Base-by-base conservation (phyloP, 2,888 invertebrate genomes). In the Thereva unica region DNA sequence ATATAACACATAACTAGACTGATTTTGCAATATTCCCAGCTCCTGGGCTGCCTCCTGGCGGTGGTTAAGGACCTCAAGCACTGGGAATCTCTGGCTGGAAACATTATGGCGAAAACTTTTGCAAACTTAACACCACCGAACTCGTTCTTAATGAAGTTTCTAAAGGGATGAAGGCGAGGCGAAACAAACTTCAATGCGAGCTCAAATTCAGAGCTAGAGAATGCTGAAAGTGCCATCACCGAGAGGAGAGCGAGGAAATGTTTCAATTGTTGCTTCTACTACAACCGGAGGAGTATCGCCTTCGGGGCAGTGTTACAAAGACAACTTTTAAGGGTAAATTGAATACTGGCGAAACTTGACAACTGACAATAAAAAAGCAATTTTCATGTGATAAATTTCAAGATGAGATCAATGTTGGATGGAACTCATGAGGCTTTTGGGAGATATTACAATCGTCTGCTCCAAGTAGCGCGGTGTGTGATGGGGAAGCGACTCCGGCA, bases 341-440 rank as follows among this genome's bases (percentile, higher is more conserved):
- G 55, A 55, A 55, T 55, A 23, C 23, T 12, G 41, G 41, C 10
- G 2, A 23, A 23, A 23, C 23, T 23, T 23, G 23, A 23, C 55
- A 55, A 55, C 23, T 55, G 55, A 40, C 55, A 55, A 41, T 55
- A 55, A 55, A 55, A 55, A 23, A 55, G 40, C 55, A 55, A 38
- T 55, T 55, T 55, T 40, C 55, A n/a, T 38, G 40, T 55, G 55
- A 55, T 55, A 55, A 38, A 41, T 55, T 12, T 23, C 42, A 12
- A 41, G 42, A 55, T 55, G 41, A 41, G 8, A 55, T 23, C 55
- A 55, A 55, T 41, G 8, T 44, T n/a, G n/a, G n/a, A 41, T 9
- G 40, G 38, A 38, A 42, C 38, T 55, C 23, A 55, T 38, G 41
- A 41, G 38, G 23, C 40, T 55, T 35, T 41, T 41, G 44, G 44